Evolutionary conservation across 2,888 invertebrate species (phyloP), one percentile per base, ranked within the genome.

Genomic region (Calameuta filiformis): DNA sequence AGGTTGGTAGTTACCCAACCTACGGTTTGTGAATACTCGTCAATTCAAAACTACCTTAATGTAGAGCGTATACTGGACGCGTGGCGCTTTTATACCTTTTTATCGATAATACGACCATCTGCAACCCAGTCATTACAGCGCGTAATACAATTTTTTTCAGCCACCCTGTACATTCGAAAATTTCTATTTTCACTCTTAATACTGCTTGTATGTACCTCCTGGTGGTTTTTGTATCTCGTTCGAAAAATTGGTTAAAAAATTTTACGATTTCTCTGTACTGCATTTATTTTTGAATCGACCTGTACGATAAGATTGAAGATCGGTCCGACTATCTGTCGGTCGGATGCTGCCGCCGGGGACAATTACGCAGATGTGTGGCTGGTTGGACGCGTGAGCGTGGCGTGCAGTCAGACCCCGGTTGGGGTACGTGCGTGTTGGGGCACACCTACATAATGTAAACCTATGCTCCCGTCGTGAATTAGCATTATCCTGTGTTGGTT

Each of bases 311-410:
- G 83, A 81, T 71, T 71, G 69, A 80, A 76, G 82, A 85, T 83
- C 86, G 77, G 68, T 37, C 68, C 3, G 77, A 31, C 68, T 56
- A 35, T 82, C 79, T 80, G 81, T 81, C 83, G 83, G 83, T 84
- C 85, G 87, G 88, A 88, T 89, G 90, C 90, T 89, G 91, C 91
- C 91, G 88, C 87, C 90, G 90, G 91, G 91, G 90, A 91, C 91
- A 90, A 91, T 91, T 91, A 91, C 91, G 91, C 91, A 90, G 91
- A 91, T 91, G 91, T 89, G 89, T 87, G 88, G 87, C 88, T 82
- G 85, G 79, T 77, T 78, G 83, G 85, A 83, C 87, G 87, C 84
- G 87, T 81, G 85, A 84, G 85, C 84, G 82, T 84, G 84, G 85
- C 86, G 85, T 85, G 84, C 84, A 85, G 83, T 83, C 79, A 79